Percentiles rank a stretch among this genome's conserved stretches.
These are phyloP conservation scores for Trachelus tabidus DNA, from an alignment of 2,888 invertebrate genomes.

Conservation along the genomic window DNA sequence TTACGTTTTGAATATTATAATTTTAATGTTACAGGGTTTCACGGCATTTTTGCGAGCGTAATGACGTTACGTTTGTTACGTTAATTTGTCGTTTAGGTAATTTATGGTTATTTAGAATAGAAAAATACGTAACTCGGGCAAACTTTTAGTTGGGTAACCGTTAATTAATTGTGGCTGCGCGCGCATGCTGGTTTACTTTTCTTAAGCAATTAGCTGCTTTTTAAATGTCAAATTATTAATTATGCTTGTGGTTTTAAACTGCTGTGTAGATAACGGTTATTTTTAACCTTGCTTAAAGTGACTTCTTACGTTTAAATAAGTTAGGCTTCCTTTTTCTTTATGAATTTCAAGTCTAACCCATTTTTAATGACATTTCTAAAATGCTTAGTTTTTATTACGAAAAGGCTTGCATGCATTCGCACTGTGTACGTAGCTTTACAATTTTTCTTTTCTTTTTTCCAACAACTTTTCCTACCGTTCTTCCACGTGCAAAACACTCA, in stretches of 20 bases:
- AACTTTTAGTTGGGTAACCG: neutral
- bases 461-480: neutral
- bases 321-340: neutral
- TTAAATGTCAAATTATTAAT: neutral
- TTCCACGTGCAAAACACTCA: neutral
- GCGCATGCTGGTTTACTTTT: neutral
- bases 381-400: neutral
- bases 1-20: neutral
- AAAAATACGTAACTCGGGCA: neutral
- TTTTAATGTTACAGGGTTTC: neutral
- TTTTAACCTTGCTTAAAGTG: neutral
- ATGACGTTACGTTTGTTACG: too few relatives aligned
- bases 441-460: neutral
- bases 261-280: neutral
- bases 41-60: neutral
- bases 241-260: neutral
- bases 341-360: neutral
- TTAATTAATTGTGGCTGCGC: neutral
- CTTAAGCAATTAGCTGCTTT: neutral
- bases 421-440: neutral
- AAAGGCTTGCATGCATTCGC: neutral
- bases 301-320: neutral
- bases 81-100: neutral
- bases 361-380: neutral
- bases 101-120: neutral